Evolutionary conservation across 2,797 vertebrate species (phyloP).

Genomic region (Coracias cyanogaster): DNA sequence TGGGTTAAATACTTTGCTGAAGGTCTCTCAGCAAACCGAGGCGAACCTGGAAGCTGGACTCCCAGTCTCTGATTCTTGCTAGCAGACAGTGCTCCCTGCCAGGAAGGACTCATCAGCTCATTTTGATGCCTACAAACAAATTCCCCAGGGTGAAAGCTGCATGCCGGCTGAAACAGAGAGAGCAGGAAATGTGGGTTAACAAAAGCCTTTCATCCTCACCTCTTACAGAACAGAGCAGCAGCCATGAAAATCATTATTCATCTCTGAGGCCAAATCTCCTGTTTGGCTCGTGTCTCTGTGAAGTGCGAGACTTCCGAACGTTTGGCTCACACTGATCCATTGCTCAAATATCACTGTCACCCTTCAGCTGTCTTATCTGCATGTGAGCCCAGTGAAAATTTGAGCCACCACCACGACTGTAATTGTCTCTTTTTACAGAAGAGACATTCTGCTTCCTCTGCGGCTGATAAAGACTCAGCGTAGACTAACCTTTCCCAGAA

Average conservation of each 20-base stretch:
- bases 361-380: not conserved
- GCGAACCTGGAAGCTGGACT: not conserved
- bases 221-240: not conserved
- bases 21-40: not conserved
- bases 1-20: not conserved
- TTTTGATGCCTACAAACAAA: not conserved
- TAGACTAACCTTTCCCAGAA: conserved; percentile 41
- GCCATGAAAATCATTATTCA: not conserved
- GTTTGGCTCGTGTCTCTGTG: not conserved
- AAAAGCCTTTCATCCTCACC: conserved; percentile 39
- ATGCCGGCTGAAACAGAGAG: not conserved
- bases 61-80: not conserved
- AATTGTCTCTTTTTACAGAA: not conserved
- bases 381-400: not conserved
- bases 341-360: not conserved
- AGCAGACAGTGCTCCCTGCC: not conserved
- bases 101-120: not conserved
- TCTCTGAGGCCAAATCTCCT: conserved; percentile 9
- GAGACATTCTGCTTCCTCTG: conserved; percentile 30
- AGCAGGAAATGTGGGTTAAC: conserved; percentile 1
- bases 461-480: not conserved
- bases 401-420: not conserved
- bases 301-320: not conserved
- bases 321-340: not conserved
- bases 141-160: not conserved